Evolutionary conservation across 1,140 invertebrate species (phyloP), one percentile per base, ranked within the genome.

Genomic region (Maconellicoccus hirsutus): DNA sequence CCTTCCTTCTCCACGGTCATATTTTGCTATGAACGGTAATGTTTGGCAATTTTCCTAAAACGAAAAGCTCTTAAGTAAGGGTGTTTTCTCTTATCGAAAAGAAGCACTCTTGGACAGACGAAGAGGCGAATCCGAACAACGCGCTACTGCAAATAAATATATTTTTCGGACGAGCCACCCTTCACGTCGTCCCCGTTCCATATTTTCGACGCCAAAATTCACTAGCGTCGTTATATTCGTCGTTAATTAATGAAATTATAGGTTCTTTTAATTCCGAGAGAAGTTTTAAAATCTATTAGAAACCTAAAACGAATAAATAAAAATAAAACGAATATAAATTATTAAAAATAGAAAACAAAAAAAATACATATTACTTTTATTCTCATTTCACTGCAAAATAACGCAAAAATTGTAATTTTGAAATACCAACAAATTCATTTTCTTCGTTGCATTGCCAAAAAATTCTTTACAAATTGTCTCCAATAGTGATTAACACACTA

Each of bases 21-120:
- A 66, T 66, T 66, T 66, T 22, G 61, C 61, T 66, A 25, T 25
- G 25, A 66, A 66, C 61, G 61, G 22, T 66, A 66, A 66, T 66
- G 61, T 66, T 66, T 66, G 61, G 61, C 61, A 66, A 66, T 66
- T 66, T 66, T 66, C 61, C 61, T 26, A 66, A 66, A 66, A 66
- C 61, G 61, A 66, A 66, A 66, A 66, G 61, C 61, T 66, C 61
- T 66, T 66, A 66, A 66, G 61, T 66, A 66, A 66, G 61, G 61
- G 61, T 66, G 61, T 66, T 66, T 66, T 66, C 61, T 66, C 61
- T 66, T 66, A 66, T 66, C 61, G 61, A 66, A 66, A 66, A 66
- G 61, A 66, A 66, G 61, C 61, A 66, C 61, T 66, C 61, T 66
- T 16, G 61, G 61, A 66, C 25, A 26, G 61, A 66, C 61, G 61